Evolutionary conservation across 2,888 invertebrate genomes (phyloP).

Genomic region (Miltochrista miniata): DNA sequence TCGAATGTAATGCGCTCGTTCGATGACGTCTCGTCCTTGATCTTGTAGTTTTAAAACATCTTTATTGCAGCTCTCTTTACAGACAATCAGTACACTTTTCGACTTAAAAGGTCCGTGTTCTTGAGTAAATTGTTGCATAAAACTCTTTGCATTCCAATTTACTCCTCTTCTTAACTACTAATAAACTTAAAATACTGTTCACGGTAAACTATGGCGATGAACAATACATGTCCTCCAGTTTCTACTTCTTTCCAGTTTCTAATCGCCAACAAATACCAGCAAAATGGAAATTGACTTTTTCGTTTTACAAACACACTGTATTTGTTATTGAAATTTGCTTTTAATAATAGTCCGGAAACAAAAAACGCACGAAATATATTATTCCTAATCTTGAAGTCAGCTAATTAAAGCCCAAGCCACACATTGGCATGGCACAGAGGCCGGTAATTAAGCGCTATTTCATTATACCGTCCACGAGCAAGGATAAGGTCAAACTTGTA

Average conservation of each 20-base stretch:
- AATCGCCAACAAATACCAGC: constrained; percentile 27
- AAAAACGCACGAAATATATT: constrained; percentile 4
- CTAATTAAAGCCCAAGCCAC: constrained; percentile 26
- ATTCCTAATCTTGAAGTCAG: constrained; percentile 6
- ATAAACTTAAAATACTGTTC: constrained; percentile 1
- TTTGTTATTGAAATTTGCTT: constrained; percentile 16
- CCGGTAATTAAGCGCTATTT: constrained; percentile 31
- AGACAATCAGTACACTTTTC: neutral
- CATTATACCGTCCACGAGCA: constrained; percentile 31
- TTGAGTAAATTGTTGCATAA: too few species aligned
- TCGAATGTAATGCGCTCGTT: constrained; percentile 80
- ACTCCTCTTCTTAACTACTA: neutral
- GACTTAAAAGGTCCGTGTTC: too few species aligned
- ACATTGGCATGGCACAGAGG: constrained; percentile 9
- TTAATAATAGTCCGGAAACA: constrained; percentile 15
- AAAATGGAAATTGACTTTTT: constrained; percentile 22
- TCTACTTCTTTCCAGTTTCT: too few species aligned
- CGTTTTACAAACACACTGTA: constrained; percentile 6
- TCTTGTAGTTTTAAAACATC: constrained; percentile 27
- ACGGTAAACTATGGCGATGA: constrained; percentile 7
- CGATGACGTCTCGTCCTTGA: constrained; percentile 58
- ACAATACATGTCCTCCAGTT: constrained; percentile 28
- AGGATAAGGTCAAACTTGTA: constrained; percentile 55
- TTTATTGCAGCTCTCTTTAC: constrained; percentile 10
- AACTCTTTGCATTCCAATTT: too few species aligned